These are phyloP conservation scores for Drosophila lacicola DNA, from an alignment of 2,888 invertebrate genomes.

Conservation along the genomic window DNA sequence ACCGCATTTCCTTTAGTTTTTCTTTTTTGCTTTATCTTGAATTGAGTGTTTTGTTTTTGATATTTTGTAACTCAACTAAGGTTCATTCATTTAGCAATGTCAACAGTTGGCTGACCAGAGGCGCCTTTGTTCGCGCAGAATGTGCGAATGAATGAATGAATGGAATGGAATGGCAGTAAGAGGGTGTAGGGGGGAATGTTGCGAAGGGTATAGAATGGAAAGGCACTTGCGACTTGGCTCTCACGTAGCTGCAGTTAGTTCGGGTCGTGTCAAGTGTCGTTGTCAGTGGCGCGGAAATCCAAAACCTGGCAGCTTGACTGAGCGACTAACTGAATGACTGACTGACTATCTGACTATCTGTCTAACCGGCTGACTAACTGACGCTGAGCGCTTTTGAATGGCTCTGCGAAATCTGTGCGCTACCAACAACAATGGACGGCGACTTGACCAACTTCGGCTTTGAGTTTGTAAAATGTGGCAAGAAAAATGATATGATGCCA, in stretches of 20 bases:
- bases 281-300: constrained; percentile 64
- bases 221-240: constrained; percentile 22
- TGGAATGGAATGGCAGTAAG: constrained; percentile 15
- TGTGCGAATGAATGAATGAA: constrained; percentile 51
- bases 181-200: background rate
- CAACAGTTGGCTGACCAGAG: constrained; percentile 78
- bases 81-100: constrained; percentile 73
- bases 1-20: constrained; percentile 22
- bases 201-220: constrained; percentile 8
- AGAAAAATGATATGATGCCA: constrained; percentile 66
- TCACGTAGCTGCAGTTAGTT: constrained; percentile 59
- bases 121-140: constrained; percentile 58
- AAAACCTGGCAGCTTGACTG: constrained; percentile 47
- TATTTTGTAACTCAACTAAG: constrained; percentile 70
- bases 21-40: constrained; percentile 10
- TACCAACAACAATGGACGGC: constrained; percentile 36
- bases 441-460: constrained; percentile 37
- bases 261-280: constrained; percentile 74
- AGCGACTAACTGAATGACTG: constrained; percentile 34
- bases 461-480: constrained; percentile 43
- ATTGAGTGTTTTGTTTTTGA: constrained; percentile 22
- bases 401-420: constrained; percentile 61
- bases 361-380: constrained; percentile 37
- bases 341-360: constrained; percentile 34
- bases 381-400: constrained; percentile 33